phyloP scores from a whole-genome alignment of 2,113 vertebrate genomes.

The Tachysurus fulvidraco region DNA sequence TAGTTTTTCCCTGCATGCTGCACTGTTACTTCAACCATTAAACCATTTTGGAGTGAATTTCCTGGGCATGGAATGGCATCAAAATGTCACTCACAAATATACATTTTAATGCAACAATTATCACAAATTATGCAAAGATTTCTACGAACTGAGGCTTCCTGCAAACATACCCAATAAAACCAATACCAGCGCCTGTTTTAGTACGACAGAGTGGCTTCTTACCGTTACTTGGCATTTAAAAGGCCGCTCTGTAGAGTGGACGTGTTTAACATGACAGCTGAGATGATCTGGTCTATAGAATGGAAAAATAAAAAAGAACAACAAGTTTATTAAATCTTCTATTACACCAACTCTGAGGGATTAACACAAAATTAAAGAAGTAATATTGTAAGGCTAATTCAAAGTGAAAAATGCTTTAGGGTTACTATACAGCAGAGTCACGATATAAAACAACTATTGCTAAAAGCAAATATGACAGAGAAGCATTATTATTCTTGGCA shows the following conservation, averaged over 20 bases:
- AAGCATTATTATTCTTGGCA: background rate
- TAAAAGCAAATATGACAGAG: background rate
- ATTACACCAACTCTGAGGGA: background rate
- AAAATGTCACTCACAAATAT: background rate
- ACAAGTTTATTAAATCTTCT: background rate
- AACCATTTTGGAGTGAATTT: background rate
- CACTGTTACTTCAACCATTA: background rate
- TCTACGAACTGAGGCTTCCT: background rate
- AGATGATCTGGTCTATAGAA: conserved; percentile 72
- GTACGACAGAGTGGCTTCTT: background rate
- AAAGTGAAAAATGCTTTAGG: background rate
- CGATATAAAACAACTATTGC: background rate
- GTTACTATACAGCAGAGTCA: background rate
- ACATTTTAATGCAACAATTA: background rate
- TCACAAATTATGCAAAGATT: background rate
- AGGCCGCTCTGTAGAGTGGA: conserved; percentile 56
- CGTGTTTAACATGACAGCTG: conserved; percentile 62
- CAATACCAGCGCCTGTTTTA: background rate
- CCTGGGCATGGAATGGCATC: background rate
- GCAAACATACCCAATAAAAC: background rate
- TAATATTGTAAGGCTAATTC: background rate
- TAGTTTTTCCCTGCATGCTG: background rate
- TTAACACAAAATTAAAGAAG: background rate
- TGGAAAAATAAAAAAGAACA: conserved; percentile 26
- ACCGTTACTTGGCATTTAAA: conserved; percentile 58